Base-by-base conservation (phyloP, 2,888 invertebrate species). In the Leucophenga maculata region DNA sequence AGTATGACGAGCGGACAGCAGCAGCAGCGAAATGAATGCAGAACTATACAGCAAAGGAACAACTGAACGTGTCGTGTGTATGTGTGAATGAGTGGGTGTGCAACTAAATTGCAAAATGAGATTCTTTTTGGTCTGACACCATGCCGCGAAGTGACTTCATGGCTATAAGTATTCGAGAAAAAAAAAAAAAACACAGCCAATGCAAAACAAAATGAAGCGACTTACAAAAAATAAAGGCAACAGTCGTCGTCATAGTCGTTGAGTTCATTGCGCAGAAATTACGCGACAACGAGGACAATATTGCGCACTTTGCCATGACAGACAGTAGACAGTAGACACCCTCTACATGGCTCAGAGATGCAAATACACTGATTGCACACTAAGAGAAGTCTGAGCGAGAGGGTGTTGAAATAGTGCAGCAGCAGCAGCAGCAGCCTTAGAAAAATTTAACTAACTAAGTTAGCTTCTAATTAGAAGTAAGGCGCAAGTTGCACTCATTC, bases 101-200 rank as follows among this genome's bases (percentile, higher is more conserved):
- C 79, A 74, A 74, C 86, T 85, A 85, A 83, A 83, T 83, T 83
- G 83, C 83, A 82, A 83, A 83, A 85, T 83, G 83, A 72, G 86
- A 84, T 84, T 78, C 14, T 59, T 59, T 48, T 50, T 48, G 22
- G 16, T 32, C 6, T 4, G 14, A 44, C 59, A 16, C 39, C n/a
- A 16, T 48, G 68, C 50, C 16, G 16, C 16, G 16, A 59, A 59
- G 32, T 60, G 44, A 55, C 65, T 20, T 59, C 67, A 48, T 68
- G 26, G 50, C 50, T 65, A 1, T 48, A 22, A 66, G 48, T 31
- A 44, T 14, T n/a, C 52, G 32, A 46, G 20, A 62, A 57, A 65
- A 65, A 62, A 16, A 62, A 67, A 20, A 55, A 62, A 57, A 65
- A 54, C 20, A 20, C 3, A 16, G 18, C 11, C n/a, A n/a, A 18